These are phyloP conservation scores for Diorhabda carinulata DNA, from an alignment of 1,140 invertebrate species.

Conservation along the genomic window DNA sequence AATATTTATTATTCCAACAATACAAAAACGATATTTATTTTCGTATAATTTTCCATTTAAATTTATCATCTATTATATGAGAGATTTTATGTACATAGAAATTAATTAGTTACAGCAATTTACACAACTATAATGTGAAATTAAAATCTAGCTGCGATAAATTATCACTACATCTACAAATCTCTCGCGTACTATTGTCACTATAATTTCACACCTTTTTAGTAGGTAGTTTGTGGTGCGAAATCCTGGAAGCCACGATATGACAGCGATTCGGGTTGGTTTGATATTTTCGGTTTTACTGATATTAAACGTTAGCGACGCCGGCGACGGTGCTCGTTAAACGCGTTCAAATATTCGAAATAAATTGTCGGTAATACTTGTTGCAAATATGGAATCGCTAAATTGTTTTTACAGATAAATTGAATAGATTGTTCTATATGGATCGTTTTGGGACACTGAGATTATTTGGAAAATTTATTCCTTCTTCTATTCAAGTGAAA, in stretches of 20 bases:
- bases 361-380: not conserved
- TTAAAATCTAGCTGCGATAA: not conserved
- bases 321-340: not conserved
- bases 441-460: not conserved
- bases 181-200: not conserved
- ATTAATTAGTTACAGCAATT: not conserved
- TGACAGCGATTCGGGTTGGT: constrained; percentile 1
- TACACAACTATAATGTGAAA: not conserved
- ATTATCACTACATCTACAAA: constrained; percentile 1
- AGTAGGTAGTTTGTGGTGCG: not conserved
- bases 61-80: too few species aligned
- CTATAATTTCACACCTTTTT: constrained; percentile 2
- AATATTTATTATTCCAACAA: too few species aligned
- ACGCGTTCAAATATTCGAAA: constrained; percentile 3
- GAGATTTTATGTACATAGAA: too few species aligned
- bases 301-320: constrained; percentile 2
- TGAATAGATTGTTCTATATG: not conserved
- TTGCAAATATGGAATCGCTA: not conserved
- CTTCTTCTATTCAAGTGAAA: too few species aligned
- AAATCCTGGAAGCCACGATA: not conserved
- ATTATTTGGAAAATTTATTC: not conserved
- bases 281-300: constrained; percentile 2
- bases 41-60: too few species aligned
- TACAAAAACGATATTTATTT: too few species aligned
- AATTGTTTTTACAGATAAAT: not conserved